Base-by-base conservation (phyloP, 35 echinoderm and acorn worm genomes). In the Lytechinus pictus region DNA sequence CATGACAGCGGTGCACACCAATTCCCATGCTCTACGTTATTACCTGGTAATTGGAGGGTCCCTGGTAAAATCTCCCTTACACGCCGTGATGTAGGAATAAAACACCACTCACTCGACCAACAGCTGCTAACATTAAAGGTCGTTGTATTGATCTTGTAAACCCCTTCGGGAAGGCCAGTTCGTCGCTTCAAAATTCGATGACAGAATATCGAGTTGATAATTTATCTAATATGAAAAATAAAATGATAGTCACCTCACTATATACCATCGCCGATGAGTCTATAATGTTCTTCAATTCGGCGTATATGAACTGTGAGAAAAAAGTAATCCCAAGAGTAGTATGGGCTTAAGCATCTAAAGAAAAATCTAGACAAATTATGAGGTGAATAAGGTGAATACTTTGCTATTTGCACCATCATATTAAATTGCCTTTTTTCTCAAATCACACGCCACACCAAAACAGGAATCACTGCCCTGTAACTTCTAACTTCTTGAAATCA, bases 41-140 rank as follows among this genome's bases (percentile, higher is more conserved):
- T 79, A 79, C 66, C 66, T 79, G 66, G 66, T 79, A 79, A 79
- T 79, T 79, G 66, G 66, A 3, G 21, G 21, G 66, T 79, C 66
- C 66, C 66, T 79, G 66, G 66, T 79, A 79, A 79, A 79, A 79
- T 79, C 66, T 79, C 19, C 66, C 16, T 14, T 24, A 79, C 66
- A 79, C 14, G 66, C 66, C 66, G 57, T 24, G 66, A 79, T 79
- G 66, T 19, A 24, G 66, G 66, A 79, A 79, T 79, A 79, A 79
- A 79, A 79, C 66, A 24, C 66, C 19, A 79, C 66, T 79, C 66
- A 79, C 66, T 79, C 19, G 21, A 24, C 66, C 66, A 5, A 79
- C 66, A 79, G 66, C 66, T 79, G 66, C 66, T 79, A 79, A 79
- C 66, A 79, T 79, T 79, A 79, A 79, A 79, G 66, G 66, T 79